Evolutionary conservation across 2,797 vertebrate genomes (phyloP).

Genomic region (Acomys russatus): DNA sequence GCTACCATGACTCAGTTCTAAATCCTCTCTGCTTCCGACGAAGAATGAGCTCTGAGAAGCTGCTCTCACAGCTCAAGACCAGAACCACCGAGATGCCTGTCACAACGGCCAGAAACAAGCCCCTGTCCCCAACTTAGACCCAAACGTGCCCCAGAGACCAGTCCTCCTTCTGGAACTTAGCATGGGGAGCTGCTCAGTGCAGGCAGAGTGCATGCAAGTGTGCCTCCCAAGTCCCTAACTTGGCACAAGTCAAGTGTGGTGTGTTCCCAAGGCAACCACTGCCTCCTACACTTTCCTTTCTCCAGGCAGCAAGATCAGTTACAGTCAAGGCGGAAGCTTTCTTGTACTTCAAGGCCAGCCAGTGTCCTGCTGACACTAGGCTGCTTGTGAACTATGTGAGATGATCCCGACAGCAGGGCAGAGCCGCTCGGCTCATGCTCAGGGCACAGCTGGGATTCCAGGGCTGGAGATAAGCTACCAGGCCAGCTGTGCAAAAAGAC

Average conservation of each 20-base stretch:
- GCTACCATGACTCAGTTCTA: not conserved
- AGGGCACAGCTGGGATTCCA: not conserved
- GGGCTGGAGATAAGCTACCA: not conserved
- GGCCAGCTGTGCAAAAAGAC: not conserved
- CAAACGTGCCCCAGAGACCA: not conserved
- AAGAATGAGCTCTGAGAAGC: not conserved
- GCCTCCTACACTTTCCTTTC: not conserved
- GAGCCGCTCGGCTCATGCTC: not conserved
- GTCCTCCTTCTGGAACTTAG: not conserved
- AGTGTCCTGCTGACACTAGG: not conserved
- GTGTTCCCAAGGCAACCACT: not conserved
- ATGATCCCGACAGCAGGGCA: not conserved
- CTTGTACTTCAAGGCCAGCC: not conserved
- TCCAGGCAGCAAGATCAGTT: not conserved
- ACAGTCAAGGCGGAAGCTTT: not conserved
- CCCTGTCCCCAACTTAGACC: not conserved
- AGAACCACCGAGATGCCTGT: not conserved
- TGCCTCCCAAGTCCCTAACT: not conserved
- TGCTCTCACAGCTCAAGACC: not conserved
- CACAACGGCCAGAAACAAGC: not conserved
- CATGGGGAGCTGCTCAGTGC: not conserved
- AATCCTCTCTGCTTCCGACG: not conserved
- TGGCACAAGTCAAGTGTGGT: not conserved
- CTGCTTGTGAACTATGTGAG: not conserved
- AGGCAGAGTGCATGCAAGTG: no score